Evolutionary conservation across 2,888 invertebrate genomes (phyloP).

Genomic region (Drosophila antonietae): DNA sequence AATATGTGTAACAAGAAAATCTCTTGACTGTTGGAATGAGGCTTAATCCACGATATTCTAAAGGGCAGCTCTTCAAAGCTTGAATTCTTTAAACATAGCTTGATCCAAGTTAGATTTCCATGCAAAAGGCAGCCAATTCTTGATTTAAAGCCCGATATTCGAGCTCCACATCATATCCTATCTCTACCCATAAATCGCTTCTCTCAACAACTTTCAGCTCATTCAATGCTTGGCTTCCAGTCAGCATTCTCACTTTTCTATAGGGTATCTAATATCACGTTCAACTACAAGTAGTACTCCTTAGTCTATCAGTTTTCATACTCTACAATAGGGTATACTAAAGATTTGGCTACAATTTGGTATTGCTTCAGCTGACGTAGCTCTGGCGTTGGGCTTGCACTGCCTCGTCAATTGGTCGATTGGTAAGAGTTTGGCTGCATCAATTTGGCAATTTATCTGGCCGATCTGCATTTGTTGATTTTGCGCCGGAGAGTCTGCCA

Average conservation of each 20-base stretch:
- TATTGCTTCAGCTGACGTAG: conserved; percentile 11
- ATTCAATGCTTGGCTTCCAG: too few relatives aligned
- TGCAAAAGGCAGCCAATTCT: not conserved
- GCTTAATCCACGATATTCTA: too few relatives aligned
- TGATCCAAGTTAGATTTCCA: not conserved
- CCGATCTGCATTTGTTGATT: conserved; percentile 76
- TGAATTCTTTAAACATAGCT: too few relatives aligned
- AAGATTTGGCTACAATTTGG: conserved; percentile 43
- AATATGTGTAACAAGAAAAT: not conserved
- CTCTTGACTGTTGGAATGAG: not conserved
- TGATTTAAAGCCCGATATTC: not conserved
- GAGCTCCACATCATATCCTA: not conserved
- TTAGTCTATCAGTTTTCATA: too few relatives aligned
- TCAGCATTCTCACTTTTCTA: not conserved
- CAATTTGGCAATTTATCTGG: conserved; percentile 75
- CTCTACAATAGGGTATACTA: not conserved
- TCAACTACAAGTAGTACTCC: too few relatives aligned
- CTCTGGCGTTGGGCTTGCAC: not conserved
- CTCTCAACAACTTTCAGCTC: not conserved
- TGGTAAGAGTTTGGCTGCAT: conserved; percentile 42
- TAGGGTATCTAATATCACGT: not conserved
- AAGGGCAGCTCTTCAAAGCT: too few relatives aligned
- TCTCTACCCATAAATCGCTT: not conserved
- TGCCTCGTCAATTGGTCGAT: conserved; percentile 27
- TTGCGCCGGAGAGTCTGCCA: conserved; percentile 54